Conservation (phyloP, 2,888 invertebrate genomes). For the Lobophora halterata region DNA sequence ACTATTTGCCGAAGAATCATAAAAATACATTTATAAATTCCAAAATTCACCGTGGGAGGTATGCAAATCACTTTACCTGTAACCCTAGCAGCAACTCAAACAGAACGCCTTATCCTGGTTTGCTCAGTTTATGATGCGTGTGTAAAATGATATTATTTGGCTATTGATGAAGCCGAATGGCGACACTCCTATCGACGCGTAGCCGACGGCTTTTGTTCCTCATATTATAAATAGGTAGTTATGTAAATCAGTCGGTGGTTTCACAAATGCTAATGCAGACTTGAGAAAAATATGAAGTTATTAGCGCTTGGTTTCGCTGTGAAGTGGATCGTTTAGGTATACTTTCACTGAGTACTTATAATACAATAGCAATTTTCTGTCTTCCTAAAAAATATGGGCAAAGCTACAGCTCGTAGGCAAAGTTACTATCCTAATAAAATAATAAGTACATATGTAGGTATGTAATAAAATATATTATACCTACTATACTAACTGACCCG, state of each 20-base stretch:
- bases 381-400: no score
- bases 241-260: constrained; percentile 28
- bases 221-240: constrained; percentile 20
- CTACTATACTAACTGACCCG: no score
- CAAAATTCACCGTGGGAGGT: constrained; percentile 71
- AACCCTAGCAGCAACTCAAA: constrained; percentile 65
- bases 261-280: constrained; percentile 26
- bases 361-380: no score
- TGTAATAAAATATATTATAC: no score
- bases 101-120: constrained; percentile 65
- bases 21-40: constrained; percentile 42
- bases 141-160: constrained; percentile 71
- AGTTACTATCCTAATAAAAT: no score
- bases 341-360: no score
- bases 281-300: constrained; percentile 23
- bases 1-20: constrained; percentile 24
- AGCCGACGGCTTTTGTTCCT: constrained; percentile 36
- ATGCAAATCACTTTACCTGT: constrained; percentile 78
- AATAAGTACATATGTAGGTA: no score
- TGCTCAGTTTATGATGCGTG: constrained; percentile 74
- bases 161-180: constrained; percentile 62
- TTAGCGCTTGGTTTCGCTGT: constrained; percentile 6
- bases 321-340: no score
- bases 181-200: constrained; percentile 38
- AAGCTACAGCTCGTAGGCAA: no score